Evolutionary conservation across 2,888 invertebrate genomes (phyloP), one percentile per base, ranked within the genome.

Genomic region (Coenonympha arcania): DNA sequence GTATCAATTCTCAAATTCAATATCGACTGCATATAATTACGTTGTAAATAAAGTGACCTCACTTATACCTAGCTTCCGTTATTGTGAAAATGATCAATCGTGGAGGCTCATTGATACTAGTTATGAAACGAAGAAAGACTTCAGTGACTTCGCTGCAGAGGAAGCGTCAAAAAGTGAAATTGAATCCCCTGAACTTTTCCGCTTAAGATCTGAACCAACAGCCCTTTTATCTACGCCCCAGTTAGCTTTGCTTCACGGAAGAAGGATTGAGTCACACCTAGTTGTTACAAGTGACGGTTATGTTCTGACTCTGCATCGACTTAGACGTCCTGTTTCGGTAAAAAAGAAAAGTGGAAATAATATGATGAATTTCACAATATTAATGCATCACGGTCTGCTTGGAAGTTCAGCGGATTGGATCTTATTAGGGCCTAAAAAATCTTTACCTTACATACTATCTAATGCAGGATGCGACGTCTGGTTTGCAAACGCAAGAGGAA

Each of bases 401-500:
- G 81, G 80, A 5, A 81, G 80, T 55, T 81, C 83, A 1, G 75
- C 75, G 0, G 81, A 82, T 58, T 83, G 83, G 83, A 66, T 82
- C 39, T 55, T 82, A 48, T 61, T 76, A n/a, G 82, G 80, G 26
- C 60, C 76, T 1, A 57, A 62, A 39, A 70, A 75, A 48, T 76
- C 79, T 4, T 65, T 83, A n/a, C 76, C 81, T 0, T 82, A 80
- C 46, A 56, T 78, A 2, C 54, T 93, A 75, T 79, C 87, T 74
- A 79, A 91, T 53, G 72, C 72, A 2, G 88, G 88, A 0, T 88
- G 86, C 54, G 88, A 89, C 48, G 88, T 89, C 2, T 93, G 83
- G 93, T 87, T 78, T 87, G 74, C 78, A 6, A 89, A 89, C 39
- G 73, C 79, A 0, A 71, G 81, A 65, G 82, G 83, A 1, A 82